Conservation (phyloP, 2,888 invertebrate species). For the Leptogaster cylindrica region DNA sequence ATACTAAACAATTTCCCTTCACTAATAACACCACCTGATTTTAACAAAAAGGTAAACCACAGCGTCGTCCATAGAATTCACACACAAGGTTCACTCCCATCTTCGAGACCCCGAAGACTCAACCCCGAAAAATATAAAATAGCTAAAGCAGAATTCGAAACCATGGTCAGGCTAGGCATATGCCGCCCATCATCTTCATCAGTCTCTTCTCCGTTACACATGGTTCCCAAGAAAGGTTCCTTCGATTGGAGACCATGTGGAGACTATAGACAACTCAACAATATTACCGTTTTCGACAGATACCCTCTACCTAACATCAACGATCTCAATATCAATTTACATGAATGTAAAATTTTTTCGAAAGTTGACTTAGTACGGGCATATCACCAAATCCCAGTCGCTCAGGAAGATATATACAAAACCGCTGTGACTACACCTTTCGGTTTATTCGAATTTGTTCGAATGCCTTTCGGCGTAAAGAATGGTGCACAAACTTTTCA, state of each 20-base stretch:
- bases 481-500: too few species aligned
- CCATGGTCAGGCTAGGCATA: conserved; percentile 49
- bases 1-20: not conserved
- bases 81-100: conserved; percentile 22
- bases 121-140: conserved; percentile 48
- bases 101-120: conserved; percentile 42
- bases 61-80: not conserved
- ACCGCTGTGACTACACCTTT: too few species aligned
- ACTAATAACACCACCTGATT: not conserved
- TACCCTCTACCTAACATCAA: not conserved
- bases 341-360: too few species aligned
- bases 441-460: too few species aligned
- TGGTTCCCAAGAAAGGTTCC: conserved; percentile 48
- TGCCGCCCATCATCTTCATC: conserved; percentile 50
- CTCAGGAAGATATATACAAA: too few species aligned
- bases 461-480: too few species aligned
- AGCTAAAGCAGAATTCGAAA: conserved; percentile 49
- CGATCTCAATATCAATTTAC: too few species aligned
- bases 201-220: conserved; percentile 51
- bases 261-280: not conserved
- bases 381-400: too few species aligned
- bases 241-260: conserved; percentile 31
- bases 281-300: not conserved
- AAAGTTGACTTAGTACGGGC: too few species aligned
- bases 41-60: not conserved